Conservation (phyloP, 2,797 vertebrate species). For the Platalea minor region DNA sequence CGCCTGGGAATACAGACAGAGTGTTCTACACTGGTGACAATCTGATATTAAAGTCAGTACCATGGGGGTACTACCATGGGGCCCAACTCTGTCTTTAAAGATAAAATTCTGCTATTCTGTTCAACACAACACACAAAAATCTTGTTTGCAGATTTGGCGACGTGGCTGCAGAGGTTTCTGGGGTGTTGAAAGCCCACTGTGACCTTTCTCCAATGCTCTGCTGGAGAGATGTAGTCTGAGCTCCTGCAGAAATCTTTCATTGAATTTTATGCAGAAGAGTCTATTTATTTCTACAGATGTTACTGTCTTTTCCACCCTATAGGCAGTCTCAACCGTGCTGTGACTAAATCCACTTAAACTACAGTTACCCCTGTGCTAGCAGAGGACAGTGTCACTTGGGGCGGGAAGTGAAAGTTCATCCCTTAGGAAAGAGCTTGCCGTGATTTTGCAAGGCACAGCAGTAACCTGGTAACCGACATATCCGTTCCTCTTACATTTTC, state of each 20-base stretch:
- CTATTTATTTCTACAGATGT: not conserved
- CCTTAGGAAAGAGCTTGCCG: slow-evolving; percentile 3
- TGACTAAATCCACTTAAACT: slow-evolving; percentile 23
- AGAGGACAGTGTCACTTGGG: not conserved
- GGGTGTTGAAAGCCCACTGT: not conserved
- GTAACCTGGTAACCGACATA: slow-evolving; percentile 57
- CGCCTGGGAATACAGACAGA: not conserved
- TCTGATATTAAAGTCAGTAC: not conserved
- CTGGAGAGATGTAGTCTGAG: not conserved
- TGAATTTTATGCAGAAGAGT: not conserved
- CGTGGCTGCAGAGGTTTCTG: not conserved
- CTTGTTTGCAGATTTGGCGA: not conserved
- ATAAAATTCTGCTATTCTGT: not conserved
- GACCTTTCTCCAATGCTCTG: not conserved
- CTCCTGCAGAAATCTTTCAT: not conserved
- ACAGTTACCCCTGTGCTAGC: not conserved
- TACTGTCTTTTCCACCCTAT: not conserved
- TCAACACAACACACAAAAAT: not conserved
- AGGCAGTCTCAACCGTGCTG: not conserved
- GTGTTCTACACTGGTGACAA: not conserved
- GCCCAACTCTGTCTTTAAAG: not conserved
- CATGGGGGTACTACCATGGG: not conserved
- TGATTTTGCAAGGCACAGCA: slow-evolving; percentile 39
- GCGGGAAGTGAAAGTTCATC: slow-evolving; percentile 7
- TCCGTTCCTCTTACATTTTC: slow-evolving; percentile 35